phyloP scores from a whole-genome alignment of 2,888 invertebrate genomes.

The Fragum sueziense region DNA sequence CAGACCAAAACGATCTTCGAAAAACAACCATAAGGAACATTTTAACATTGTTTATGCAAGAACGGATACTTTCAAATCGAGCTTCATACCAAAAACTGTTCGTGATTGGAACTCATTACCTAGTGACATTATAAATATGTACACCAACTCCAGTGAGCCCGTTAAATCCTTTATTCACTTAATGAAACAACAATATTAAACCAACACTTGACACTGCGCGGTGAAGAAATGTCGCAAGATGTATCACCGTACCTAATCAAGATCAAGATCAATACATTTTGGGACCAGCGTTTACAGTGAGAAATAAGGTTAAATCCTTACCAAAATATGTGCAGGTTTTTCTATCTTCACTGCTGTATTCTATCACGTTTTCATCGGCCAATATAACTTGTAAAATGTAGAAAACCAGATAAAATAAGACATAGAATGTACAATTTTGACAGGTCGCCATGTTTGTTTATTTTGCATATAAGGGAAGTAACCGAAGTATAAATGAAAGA shows the following conservation, averaged over 20 bases:
- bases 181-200: neutral
- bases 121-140: neutral
- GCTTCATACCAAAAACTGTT: no score
- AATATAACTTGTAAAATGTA: neutral
- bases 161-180: neutral
- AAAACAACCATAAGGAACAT: neutral
- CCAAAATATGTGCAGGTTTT: slow-evolving; percentile 70
- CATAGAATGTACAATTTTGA: neutral
- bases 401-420: neutral
- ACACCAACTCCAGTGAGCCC: neutral
- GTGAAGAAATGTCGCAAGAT: neutral
- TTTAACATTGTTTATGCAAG: neutral
- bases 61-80: no score
- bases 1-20: neutral
- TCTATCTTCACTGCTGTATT: slow-evolving; percentile 54
- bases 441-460: slow-evolving; percentile 1
- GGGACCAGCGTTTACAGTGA: no score
- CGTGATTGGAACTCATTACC: neutral
- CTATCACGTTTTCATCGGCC: slow-evolving; percentile 44
- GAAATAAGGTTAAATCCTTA: no score
- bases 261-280: no score
- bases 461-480: neutral
- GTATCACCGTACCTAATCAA: no score
- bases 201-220: neutral
- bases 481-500: no score